Evolutionary conservation across 2,797 vertebrate species (phyloP), one percentile per base, ranked within the genome.

Genomic region (Clarias fuscus): DNA sequence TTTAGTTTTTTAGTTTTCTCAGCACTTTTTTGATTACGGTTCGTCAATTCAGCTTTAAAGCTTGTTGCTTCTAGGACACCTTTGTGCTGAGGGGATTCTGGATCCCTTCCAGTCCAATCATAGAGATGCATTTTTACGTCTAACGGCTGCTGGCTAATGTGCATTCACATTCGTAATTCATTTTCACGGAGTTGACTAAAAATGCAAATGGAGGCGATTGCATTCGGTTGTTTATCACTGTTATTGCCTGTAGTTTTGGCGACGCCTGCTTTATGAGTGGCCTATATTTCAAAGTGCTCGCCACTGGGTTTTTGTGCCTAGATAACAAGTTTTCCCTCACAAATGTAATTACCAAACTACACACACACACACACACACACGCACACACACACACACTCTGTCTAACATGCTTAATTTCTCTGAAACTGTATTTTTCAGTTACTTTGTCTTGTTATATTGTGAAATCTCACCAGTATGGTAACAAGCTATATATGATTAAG

Each of bases 141-240:
- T 67, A 78, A 61, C 58, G 65, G 82, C 82, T 84, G 62, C 71
- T 8, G 62, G 56, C 67, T 83, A 71, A 80, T 67, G 20, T 65
- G 67, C 48, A 59, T 76, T 76, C 71, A 30, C 68, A 71, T 84
- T 82, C 68, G 56, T 86, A 67, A 81, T 89, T 83, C 76, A 80
- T 80, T 59, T 68, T 85, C 90, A 89, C 85, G 5, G 90, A 81
- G 90, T 91, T 92, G 93, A 92, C 93, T 94, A 93, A 93, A 93
- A 95, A 94, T 94, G 93, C 94, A 94, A 95, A 94, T 95, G 91
- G 93, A 94, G 92, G 93, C 92, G 92, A 94, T 94, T 94, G 93
- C 92, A 92, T 87, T 72, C 87, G 86, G 90, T 92, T 92, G 92
- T 94, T 95, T 95, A 95, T 95, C 94, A 94, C 91, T 87, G 89